A percentile compares a stretch with the other conserved stretches of the same genome.
Conservation (phyloP, 2,797 vertebrate genomes). For the Hyperoplus immaculatus region DNA sequence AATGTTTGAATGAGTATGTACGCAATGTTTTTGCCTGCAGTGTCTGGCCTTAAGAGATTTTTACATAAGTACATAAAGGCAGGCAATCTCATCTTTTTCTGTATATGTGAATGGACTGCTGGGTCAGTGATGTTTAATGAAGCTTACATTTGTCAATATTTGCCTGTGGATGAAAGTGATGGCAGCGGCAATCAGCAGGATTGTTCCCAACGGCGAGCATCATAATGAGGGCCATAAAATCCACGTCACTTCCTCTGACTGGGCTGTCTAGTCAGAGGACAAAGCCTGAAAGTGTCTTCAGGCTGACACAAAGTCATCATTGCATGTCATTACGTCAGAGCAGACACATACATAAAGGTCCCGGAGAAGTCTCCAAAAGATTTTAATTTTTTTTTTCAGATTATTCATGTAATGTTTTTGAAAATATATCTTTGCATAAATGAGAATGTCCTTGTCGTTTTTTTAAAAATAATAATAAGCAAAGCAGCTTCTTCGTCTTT, state of each 20-base stretch:
- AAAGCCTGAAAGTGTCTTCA: constrained; percentile 38
- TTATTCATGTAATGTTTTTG: background rate
- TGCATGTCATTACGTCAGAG: constrained; percentile 37
- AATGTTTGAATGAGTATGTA: too few species aligned
- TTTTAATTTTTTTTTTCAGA: background rate
- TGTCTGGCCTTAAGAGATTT: constrained; percentile 1
- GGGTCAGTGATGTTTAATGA: constrained; percentile 56
- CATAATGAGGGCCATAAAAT: constrained; percentile 42
- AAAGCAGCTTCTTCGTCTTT: too few species aligned
- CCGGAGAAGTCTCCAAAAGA: background rate
- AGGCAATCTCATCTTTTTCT: constrained; percentile 28
- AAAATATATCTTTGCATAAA: too few species aligned
- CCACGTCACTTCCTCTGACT: constrained; percentile 38
- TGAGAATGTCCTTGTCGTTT: too few species aligned
- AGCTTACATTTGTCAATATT: constrained; percentile 59
- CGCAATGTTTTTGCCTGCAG: too few species aligned
- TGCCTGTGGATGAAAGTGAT: constrained; percentile 32
- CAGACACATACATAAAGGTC: background rate
- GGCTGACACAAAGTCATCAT: constrained; percentile 39
- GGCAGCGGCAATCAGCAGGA: constrained; percentile 23
- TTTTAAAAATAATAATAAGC: too few species aligned
- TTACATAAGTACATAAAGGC: constrained; percentile 16
- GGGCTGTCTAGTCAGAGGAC: constrained; percentile 44
- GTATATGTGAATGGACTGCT: constrained; percentile 38
- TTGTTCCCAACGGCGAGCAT: constrained; percentile 9